Evolutionary conservation across 2,888 invertebrate species (phyloP).

Genomic region (Nephrotoma appendiculata): DNA sequence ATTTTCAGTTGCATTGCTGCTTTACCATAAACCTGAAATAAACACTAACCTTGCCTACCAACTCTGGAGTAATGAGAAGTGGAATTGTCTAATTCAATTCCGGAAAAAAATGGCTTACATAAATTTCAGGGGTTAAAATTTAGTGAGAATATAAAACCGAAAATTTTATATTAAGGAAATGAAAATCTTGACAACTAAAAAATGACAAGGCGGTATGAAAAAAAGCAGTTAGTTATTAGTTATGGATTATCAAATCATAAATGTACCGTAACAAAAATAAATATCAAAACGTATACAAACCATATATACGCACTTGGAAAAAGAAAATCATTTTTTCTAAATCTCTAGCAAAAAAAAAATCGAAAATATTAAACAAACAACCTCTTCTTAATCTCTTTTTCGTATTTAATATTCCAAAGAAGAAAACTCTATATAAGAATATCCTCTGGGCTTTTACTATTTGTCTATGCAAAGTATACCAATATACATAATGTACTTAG

Average conservation of each 20-base stretch:
- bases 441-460: neutral
- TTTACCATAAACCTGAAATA: no score
- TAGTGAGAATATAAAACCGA: no score
- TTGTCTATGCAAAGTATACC: neutral
- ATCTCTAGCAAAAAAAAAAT: neutral
- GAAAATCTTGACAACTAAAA: neutral
- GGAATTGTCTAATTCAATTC: no score
- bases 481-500: neutral
- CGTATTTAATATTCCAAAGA: neutral
- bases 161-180: no score
- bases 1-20: no score
- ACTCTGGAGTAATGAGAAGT: no score
- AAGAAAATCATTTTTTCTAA: neutral
- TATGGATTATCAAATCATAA: neutral
- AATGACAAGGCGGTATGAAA: neutral
- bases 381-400: neutral
- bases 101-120: no score
- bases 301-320: neutral
- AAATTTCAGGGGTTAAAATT: no score
- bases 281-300: neutral
- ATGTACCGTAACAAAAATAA: neutral
- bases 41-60: no score
- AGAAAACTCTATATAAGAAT: neutral
- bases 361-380: neutral
- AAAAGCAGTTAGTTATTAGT: neutral